Evolutionary conservation across 2,888 invertebrate genomes (phyloP), one percentile per base, ranked within the genome.

Genomic region (Chalcosyrphus nemorum): DNA sequence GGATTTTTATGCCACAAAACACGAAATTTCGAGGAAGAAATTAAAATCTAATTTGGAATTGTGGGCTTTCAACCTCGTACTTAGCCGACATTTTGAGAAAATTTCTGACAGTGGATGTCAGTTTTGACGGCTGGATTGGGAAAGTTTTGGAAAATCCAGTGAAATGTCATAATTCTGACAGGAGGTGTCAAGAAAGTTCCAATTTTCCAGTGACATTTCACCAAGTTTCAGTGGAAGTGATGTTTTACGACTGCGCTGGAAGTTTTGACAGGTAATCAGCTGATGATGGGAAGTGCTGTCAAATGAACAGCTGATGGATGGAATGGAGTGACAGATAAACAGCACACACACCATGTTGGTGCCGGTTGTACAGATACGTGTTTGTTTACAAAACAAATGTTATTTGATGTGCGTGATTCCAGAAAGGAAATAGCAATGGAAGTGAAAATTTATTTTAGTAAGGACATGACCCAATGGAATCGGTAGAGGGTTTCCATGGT

Each of bases 81-180:
- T 56, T 35, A 56, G 65, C 78, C 72, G 82, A 82, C 82, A 82
- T 82, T 78, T 82, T 82, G 72, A 56, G 82, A 82, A 82, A 82
- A 82, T 77, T 82, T 66, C 7, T 82, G 70, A 76, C 75, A 61
- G 13, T n/a, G 5, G 17, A 13, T 56, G 82, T 78, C 77, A 78
- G 13, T 66, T 54, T 38, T 77, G 77, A 66, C 81, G 76, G 11
- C 17, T 24, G 27, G 29, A 29, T n/a, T 1, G 6, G 65, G 52
- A 4, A 65, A 43, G 27, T 0, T 61, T 2, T 21, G 19, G 50
- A 43, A 17, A 59, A 24, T 21, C 21, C 35, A 15, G 3, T 1
- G 3, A 27, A 43, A 3, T 70, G 54, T 56, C 61, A 68, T 2
- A 21, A 17, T 47, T 24, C 7, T 32, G 7, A 0, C 2, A 2